phyloP scores from a whole-genome alignment of 1,140 invertebrate species.

The Orius laevigatus region DNA sequence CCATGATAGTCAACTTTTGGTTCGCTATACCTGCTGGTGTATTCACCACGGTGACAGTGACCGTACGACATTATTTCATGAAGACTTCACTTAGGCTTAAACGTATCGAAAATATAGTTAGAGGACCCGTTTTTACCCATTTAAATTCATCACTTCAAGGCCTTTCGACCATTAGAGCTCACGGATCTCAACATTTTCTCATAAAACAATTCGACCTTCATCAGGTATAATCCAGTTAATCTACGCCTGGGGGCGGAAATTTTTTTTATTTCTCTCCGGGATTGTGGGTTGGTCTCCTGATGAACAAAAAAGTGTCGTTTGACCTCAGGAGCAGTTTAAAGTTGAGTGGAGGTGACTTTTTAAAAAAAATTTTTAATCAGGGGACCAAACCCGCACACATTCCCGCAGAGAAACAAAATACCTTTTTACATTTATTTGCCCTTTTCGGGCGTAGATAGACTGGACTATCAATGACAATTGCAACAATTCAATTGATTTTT shows the following conservation, averaged over 20 bases:
- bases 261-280: too few species aligned
- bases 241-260: too few species aligned
- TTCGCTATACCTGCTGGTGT: conserved; percentile 51
- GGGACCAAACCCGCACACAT: too few species aligned
- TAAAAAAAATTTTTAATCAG: too few species aligned
- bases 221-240: conserved; percentile 32
- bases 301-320: too few species aligned
- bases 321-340: too few species aligned
- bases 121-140: conserved; percentile 73
- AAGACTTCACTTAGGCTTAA: conserved; percentile 69
- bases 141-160: conserved; percentile 75
- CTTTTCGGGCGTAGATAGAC: too few species aligned
- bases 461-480: too few species aligned
- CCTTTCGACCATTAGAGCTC: conserved; percentile 72
- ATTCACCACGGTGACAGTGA: conserved; percentile 52
- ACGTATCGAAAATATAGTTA: conserved; percentile 54
- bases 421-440: too few species aligned
- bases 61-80: conserved; percentile 61
- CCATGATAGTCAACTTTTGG: conserved; percentile 45
- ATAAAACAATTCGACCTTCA: conserved; percentile 62
- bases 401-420: too few species aligned
- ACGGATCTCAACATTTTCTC: conserved; percentile 56
- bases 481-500: background rate
- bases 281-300: too few species aligned
- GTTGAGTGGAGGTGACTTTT: too few species aligned